phyloP scores from a whole-genome alignment of 1,140 invertebrate genomes.

The Drosophila yakuba region DNA sequence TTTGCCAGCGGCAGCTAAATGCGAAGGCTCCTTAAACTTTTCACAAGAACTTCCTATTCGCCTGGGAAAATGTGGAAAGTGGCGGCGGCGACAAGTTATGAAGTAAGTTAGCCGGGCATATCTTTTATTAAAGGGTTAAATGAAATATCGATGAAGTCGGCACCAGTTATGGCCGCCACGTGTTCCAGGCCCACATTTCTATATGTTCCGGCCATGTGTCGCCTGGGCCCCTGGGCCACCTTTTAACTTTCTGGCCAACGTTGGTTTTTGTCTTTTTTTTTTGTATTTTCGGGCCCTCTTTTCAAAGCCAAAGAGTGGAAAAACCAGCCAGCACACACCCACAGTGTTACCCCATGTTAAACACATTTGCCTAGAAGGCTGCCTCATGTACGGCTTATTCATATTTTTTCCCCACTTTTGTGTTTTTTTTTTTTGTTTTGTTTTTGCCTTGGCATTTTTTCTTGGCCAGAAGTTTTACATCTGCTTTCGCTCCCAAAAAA shows the following conservation, averaged over 20 bases:
- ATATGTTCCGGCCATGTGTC: constrained; percentile 30
- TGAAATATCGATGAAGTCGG: constrained; percentile 55
- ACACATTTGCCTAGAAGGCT: constrained; percentile 61
- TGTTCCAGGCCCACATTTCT: constrained; percentile 1
- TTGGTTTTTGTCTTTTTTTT: constrained; percentile 10
- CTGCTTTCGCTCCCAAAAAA: constrained; percentile 40
- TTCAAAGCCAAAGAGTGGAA: constrained; percentile 27
- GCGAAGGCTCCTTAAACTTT: constrained; percentile 14
- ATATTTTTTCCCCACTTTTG: constrained; percentile 30
- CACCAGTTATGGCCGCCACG: constrained; percentile 37
- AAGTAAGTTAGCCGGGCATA: constrained; percentile 28
- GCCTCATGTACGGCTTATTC: constrained; percentile 57
- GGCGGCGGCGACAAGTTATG: constrained; percentile 26
- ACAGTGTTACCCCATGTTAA: constrained; percentile 31
- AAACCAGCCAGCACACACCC: constrained; percentile 1
- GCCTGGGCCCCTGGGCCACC: constrained; percentile 41
- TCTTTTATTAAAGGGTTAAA: constrained; percentile 47
- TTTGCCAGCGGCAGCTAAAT: constrained; percentile 33
- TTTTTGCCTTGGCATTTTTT: constrained; percentile 17
- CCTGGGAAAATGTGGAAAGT: constrained; percentile 17
- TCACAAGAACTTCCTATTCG: constrained; percentile 1
- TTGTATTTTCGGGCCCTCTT: constrained; percentile 11
- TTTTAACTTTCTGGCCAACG: constrained; percentile 51
- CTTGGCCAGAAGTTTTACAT: constrained; percentile 50
- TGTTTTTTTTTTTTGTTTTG: constrained; percentile 4